A percentile compares a stretch with the other conserved stretches of the same genome.
These are phyloP conservation scores for Hirudinaria manillensis DNA, from an alignment of 2,888 invertebrate genomes.

Conservation along the genomic window DNA sequence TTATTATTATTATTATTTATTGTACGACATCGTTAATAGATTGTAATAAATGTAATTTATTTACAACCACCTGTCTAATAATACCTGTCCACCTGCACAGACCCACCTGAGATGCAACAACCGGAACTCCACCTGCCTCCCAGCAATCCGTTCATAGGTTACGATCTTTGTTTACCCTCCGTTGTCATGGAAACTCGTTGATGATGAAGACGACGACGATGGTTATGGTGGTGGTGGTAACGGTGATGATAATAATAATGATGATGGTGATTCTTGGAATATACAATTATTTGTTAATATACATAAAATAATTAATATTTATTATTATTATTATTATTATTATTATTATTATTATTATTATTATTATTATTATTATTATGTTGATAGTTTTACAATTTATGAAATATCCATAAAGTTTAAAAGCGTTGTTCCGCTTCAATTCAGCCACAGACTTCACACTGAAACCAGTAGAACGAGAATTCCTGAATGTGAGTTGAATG, in stretches of 20 bases:
- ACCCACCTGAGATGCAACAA: slow-evolving; percentile 8
- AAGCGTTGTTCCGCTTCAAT: not conserved
- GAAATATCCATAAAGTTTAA: not conserved
- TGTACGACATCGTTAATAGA: not conserved
- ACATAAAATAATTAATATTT: no score
- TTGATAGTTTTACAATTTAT: not conserved
- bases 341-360: no score
- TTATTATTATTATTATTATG: not conserved
- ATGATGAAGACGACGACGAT: not conserved
- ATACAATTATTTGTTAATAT: no score
- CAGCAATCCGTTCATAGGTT: slow-evolving; percentile 24
- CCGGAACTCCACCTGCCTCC: slow-evolving; percentile 4
- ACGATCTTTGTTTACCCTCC: not conserved
- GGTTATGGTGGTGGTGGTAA: not conserved
- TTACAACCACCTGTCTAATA: not conserved
- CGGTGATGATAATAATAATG: no score
- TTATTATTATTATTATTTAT: not conserved
- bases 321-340: no score
- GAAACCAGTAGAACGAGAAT: slow-evolving; percentile 7
- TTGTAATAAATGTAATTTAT: not conserved
- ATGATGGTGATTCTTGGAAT: no score
- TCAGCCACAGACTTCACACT: slow-evolving; percentile 21
- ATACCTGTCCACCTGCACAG: slow-evolving; percentile 20
- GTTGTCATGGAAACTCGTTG: no score
- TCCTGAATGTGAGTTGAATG: not conserved